phyloP scores from a whole-genome alignment of 2,888 invertebrate species.

The Yponomeuta cagnagella region DNA sequence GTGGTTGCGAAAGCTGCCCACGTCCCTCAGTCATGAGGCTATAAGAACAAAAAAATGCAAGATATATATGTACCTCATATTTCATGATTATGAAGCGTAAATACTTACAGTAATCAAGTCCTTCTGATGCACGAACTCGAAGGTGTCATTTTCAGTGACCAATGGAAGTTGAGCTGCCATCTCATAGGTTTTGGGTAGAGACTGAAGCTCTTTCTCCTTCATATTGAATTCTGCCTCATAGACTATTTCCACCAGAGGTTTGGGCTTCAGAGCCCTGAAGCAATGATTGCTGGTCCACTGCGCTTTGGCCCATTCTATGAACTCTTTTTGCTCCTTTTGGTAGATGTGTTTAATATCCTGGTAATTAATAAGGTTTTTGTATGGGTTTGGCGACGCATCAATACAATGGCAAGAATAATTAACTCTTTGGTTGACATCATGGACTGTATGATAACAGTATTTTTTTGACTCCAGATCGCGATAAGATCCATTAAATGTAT shows the following conservation, averaged over 20 bases:
- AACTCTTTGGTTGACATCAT: no score
- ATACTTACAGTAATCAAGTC: slow-evolving; percentile 48
- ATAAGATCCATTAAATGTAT: no score
- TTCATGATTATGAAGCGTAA: not conserved
- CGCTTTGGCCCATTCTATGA: slow-evolving; percentile 50
- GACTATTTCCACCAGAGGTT: slow-evolving; percentile 42
- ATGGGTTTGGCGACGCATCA: no score
- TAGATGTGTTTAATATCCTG: slow-evolving; percentile 46
- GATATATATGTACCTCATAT: not conserved
- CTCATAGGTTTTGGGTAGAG: slow-evolving; percentile 40
- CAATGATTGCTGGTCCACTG: slow-evolving; percentile 48
- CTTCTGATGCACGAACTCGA: slow-evolving; percentile 32
- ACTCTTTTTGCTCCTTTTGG: slow-evolving; percentile 52
- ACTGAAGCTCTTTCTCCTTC: slow-evolving; percentile 32
- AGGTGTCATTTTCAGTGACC: slow-evolving; percentile 26
- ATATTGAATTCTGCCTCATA: slow-evolving; percentile 54
- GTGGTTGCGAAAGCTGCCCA: no score
- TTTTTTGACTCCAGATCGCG: no score
- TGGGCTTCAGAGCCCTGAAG: slow-evolving; percentile 47
- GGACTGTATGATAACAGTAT: no score
- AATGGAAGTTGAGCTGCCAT: slow-evolving; percentile 55
- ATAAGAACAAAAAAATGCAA: not conserved
- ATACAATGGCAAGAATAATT: no score
- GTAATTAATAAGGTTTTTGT: slow-evolving; percentile 14
- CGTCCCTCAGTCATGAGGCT: no score